Evolutionary conservation across 2,113 vertebrate genomes (phyloP), one percentile per base, ranked within the genome.

Genomic region (Dasyurus viverrinus): DNA sequence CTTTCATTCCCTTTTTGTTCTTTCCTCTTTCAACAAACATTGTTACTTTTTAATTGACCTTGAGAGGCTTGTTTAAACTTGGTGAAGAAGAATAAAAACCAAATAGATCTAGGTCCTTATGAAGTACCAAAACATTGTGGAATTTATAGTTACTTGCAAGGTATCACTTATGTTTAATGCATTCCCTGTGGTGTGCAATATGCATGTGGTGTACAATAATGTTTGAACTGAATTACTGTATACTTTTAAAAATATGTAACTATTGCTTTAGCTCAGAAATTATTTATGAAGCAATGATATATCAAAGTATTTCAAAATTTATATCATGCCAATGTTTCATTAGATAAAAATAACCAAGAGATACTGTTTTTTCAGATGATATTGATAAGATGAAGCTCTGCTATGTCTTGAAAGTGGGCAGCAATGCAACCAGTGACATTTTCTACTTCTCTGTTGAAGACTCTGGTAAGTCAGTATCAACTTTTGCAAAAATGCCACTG

Each of bases 361-460:
- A 91, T 55, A 14, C 60, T 95, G 68, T 97, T 91, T 93, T 92
- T 94, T 96, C 96, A 99, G 99, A 98, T 94, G 99, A 99, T 97
- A 99, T 99, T 92, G 98, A 99, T 98, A 99, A 99, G 89, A 99
- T 99, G 98, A 99, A 99, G 97, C 98, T 99, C 97, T 98, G 97
- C 53, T 99, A 99, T 55, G 96, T 99, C 95, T 97, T 99, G 96
- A 97, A 98, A 91, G 98, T 99, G 95, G 98, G 97, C 89, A 98
- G 98, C 97, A 99, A 99, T 50, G 98, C 99, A 94, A 99, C 99
- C n/a, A 98, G 98, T 92, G 99, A 99, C 53, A 98, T 98, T 95
- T 99, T 99, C 98, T 99, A 98, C 98, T 99, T 99, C 97, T 99
- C 98, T 25, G 96, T 99, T 89, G 98, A 99, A 98, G 99, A 99